Evolutionary conservation across 2,888 invertebrate genomes (phyloP).

Genomic region (Neelides folsomi): DNA sequence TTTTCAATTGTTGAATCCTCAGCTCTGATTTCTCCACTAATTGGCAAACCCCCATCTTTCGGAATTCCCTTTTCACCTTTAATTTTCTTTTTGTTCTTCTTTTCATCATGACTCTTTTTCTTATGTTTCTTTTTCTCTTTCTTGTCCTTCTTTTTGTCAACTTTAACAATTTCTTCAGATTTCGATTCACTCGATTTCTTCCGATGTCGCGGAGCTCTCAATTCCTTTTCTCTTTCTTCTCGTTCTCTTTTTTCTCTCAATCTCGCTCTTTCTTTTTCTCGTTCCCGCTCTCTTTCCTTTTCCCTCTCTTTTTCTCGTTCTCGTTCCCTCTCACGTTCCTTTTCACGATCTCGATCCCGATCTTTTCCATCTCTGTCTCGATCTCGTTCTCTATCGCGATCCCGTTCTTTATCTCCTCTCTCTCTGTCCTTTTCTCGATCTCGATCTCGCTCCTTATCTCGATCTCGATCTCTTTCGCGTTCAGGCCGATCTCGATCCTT

Average conservation of each 20-base stretch:
- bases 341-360: constrained; percentile 36
- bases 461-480: constrained; percentile 38
- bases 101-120: constrained; percentile 36
- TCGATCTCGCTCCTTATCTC: constrained; percentile 38
- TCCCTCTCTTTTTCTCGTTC: constrained; percentile 20
- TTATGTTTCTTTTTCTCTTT: constrained; percentile 37
- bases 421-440: constrained; percentile 35
- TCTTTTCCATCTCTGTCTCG: constrained; percentile 38
- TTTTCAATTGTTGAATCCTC: constrained; percentile 11
- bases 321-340: constrained; percentile 35
- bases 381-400: constrained; percentile 37
- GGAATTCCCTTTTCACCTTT: constrained; percentile 33
- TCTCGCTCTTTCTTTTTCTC: constrained; percentile 38
- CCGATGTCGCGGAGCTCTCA: constrained; percentile 38
- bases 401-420: constrained; percentile 23
- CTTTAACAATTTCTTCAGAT: constrained; percentile 11
- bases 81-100: constrained; percentile 35
- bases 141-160: constrained; percentile 27
- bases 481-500: constrained; percentile 35
- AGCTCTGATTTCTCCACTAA: constrained; percentile 27
- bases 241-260: constrained; percentile 39
- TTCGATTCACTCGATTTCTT: constrained; percentile 12
- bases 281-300: constrained; percentile 36
- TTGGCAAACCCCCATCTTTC: constrained; percentile 34
- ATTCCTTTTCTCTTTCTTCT: constrained; percentile 40